Base-by-base conservation (phyloP, 2,113 vertebrate genomes). In the Rhizomys pruinosus region DNA sequence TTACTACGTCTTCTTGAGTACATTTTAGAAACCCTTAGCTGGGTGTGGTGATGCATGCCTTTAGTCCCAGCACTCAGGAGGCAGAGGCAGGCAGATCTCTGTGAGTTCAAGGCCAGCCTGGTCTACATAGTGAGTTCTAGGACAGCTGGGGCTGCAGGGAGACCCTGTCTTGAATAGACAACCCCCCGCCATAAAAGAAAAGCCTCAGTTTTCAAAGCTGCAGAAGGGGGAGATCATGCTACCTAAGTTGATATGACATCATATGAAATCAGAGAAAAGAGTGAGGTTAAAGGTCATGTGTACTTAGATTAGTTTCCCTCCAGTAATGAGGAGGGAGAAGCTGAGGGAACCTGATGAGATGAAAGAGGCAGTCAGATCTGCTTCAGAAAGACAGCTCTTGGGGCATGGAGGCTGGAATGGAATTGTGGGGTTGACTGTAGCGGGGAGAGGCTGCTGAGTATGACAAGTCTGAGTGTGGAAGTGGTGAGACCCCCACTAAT, bases 131-230 rank as follows among this genome's bases (percentile, higher is more conserved):
- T n/a, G n/a, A n/a, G n/a, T n/a, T n/a, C n/a, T n/a, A n/a, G n/a
- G n/a, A n/a, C n/a, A n/a, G n/a, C n/a, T n/a, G n/a, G n/a, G n/a
- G n/a, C n/a, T n/a, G n/a, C n/a, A n/a, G n/a, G n/a, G n/a, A n/a
- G n/a, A n/a, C n/a, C n/a, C n/a, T n/a, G n/a, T n/a, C n/a, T n/a
- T n/a, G n/a, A n/a, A n/a, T n/a, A n/a, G n/a, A n/a, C n/a, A n/a
- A n/a, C n/a, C n/a, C n/a, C n/a, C n/a, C n/a, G n/a, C n/a, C n/a
- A n/a, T n/a, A n/a, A n/a, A n/a, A n/a, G n/a, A n/a, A n/a, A n/a
- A n/a, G n/a, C 25, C 73, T 95, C 7, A 6, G 57, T 74, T 89
- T 87, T 93, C 78, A 91, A 20, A 73, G 66, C 55, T 44, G 63
- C 66, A 44, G 73, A 72, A 32, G 11, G 10, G 47, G 27, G n/a